Evolutionary conservation across 1,140 invertebrate species (phyloP).

Genomic region (Cherax quadricarinatus): DNA sequence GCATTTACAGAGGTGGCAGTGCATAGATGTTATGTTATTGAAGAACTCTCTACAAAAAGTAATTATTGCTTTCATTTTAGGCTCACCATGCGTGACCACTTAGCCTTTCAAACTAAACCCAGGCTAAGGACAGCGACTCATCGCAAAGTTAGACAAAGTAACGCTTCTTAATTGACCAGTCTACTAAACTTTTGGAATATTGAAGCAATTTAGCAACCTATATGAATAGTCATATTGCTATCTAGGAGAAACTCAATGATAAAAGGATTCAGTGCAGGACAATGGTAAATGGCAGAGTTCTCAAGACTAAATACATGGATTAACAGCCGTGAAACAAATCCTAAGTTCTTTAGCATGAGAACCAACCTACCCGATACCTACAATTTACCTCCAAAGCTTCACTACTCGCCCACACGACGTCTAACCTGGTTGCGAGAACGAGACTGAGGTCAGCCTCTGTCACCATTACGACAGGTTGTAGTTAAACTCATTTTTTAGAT

Average conservation of each 20-base stretch:
- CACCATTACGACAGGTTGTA: not conserved
- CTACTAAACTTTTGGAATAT: conserved; percentile 24
- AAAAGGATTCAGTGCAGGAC: conserved; percentile 30
- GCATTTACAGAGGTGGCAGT: conserved; percentile 72
- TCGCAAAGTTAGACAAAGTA: conserved; percentile 36
- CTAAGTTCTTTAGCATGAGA: conserved; percentile 52
- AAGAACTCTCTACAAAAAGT: conserved; percentile 69
- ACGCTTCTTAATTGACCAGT: not conserved
- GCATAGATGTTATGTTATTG: conserved; percentile 72
- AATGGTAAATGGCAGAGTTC: conserved; percentile 37
- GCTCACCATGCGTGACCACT: conserved; percentile 66
- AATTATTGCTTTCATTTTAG: conserved; percentile 71
- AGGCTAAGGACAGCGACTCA: conserved; percentile 32
- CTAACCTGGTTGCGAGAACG: conserved; percentile 51
- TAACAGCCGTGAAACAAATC: conserved; percentile 33
- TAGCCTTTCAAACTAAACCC: conserved; percentile 39
- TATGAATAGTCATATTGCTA: conserved; percentile 38
- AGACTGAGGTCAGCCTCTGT: not conserved
- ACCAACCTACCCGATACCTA: conserved; percentile 63
- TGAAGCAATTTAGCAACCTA: conserved; percentile 47
- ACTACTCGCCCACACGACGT: conserved; percentile 28
- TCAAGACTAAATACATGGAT: conserved; percentile 50
- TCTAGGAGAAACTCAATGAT: conserved; percentile 19
- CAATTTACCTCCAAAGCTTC: conserved; percentile 32
- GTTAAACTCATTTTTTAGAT: conserved; percentile 15